Evolutionary conservation across 2,888 invertebrate genomes (phyloP).

Genomic region (Mesochorus sp.): DNA sequence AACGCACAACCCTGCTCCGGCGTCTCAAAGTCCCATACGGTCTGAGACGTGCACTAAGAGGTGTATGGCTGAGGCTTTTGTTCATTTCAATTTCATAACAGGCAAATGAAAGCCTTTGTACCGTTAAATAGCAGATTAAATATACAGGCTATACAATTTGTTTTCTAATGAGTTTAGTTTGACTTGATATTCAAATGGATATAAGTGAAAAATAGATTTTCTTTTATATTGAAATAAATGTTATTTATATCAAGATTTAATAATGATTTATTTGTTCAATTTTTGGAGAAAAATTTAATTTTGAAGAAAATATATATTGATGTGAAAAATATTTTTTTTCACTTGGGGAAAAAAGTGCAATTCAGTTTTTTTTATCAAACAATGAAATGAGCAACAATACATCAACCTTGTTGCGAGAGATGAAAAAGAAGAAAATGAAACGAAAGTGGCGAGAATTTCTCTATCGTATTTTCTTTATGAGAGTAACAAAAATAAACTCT

Average conservation of each 20-base stretch:
- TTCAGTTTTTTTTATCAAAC: neutral
- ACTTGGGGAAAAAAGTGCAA: no score
- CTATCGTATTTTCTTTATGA: slow-evolving; percentile 5
- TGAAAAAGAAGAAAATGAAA: neutral
- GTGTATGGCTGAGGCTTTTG: slow-evolving; percentile 6
- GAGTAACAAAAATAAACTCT: slow-evolving; percentile 30
- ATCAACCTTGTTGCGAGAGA: neutral
- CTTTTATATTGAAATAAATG: no score
- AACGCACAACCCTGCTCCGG: slow-evolving; percentile 10
- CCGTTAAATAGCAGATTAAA: neutral
- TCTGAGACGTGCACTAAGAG: neutral
- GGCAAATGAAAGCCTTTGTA: neutral
- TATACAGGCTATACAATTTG: neutral
- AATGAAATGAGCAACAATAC: neutral
- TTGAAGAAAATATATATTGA: no score
- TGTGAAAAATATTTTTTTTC: no score
- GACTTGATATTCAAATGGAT: no score
- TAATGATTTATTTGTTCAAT: no score
- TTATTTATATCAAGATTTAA: no score
- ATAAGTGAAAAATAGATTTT: no score
- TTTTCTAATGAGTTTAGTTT: no score
- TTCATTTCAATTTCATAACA: slow-evolving; percentile 5
- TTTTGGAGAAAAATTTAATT: no score
- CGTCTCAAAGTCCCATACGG: neutral
- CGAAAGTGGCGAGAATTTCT: slow-evolving; percentile 8